Base-by-base conservation (phyloP, 2,888 invertebrate species). In the Dynastes maya region DNA sequence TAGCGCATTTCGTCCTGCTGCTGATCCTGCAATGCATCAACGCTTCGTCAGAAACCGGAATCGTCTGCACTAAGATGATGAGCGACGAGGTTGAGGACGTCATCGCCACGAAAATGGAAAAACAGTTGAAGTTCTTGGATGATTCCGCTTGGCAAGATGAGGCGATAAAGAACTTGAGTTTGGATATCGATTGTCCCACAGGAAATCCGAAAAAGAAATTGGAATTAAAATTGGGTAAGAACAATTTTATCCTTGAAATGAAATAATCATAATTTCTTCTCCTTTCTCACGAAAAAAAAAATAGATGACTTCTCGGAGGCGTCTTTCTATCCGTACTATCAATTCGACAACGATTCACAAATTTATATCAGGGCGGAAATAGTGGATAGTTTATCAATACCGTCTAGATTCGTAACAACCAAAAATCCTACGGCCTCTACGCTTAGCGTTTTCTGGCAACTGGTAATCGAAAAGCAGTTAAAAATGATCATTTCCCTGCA, bases 331-430 rank as follows among this genome's bases (percentile, higher is more conserved):
- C 86, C 88, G 78, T 88, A 87, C 76, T 87, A 45, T 45, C 45
- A 89, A 1, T 29, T 79, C 0, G 78, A 84, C 1, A 89, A 89
- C 67, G 86, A 84, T 53, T 82, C 86, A 32, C 89, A 89, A 29
- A 87, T 88, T 65, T 90, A 90, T 80, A 89, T 90, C 27, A 89
- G 90, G 67, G 90, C 90, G 0, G 87, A 89, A 5, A 83, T 83
- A 76, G 89, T 90, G 1, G 88, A 89, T 78, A 88, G 85, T 78
- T 86, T 85, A 80, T 85, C 86, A 45, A 86, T 76, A 29, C 83
- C 83, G 5, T 86, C 87, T 76, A 87, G 88, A 78, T 90, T 87
- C 76, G 85, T 90, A 9, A 89, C 88, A 0, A 89, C 90, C 0
- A 89, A 90, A 80, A 85, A 89, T 53, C 90, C 90, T 0, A 77